These are phyloP conservation scores for Spinibarbus caldwelli DNA, from an alignment of 2,797 vertebrate genomes.

Conservation along the genomic window DNA sequence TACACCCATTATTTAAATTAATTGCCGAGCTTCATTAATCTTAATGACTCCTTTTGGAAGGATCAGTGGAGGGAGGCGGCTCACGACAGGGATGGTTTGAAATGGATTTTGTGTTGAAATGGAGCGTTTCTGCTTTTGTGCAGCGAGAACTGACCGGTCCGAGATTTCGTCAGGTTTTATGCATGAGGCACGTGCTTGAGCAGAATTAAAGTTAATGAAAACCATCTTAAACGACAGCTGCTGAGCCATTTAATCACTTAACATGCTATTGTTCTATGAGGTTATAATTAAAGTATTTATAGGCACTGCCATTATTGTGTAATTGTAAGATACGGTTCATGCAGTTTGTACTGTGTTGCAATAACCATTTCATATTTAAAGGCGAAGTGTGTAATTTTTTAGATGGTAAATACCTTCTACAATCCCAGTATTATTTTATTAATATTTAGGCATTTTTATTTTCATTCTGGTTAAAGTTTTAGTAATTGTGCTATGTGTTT, in stretches of 20 bases:
- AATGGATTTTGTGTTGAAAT: constrained; percentile 2
- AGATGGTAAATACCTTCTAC: not conserved
- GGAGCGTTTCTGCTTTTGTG: constrained; percentile 10
- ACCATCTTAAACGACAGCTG: not conserved
- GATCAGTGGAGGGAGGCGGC: constrained; percentile 2
- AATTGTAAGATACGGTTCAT: not conserved
- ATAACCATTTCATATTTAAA: not conserved
- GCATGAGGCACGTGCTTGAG: not conserved
- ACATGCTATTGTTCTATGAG: not conserved
- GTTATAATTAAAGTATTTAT: constrained; percentile 7
- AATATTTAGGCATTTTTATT: too few species aligned
- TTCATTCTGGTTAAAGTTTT: too few species aligned
- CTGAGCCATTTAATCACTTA: not conserved
- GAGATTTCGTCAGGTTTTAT: not conserved
- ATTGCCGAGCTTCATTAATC: constrained; percentile 54
- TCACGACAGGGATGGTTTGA: not conserved
- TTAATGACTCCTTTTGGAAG: constrained; percentile 49
- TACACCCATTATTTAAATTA: constrained; percentile 56
- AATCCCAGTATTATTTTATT: not conserved
- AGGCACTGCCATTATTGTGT: not conserved
- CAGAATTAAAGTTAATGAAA: not conserved
- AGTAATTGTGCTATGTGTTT: not conserved
- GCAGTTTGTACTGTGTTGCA: not conserved
- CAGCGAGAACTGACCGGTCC: not conserved
- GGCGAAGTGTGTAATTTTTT: not conserved